Conservation (phyloP, 2,113 vertebrate species). For the Myrmecophaga tridactyla region DNA sequence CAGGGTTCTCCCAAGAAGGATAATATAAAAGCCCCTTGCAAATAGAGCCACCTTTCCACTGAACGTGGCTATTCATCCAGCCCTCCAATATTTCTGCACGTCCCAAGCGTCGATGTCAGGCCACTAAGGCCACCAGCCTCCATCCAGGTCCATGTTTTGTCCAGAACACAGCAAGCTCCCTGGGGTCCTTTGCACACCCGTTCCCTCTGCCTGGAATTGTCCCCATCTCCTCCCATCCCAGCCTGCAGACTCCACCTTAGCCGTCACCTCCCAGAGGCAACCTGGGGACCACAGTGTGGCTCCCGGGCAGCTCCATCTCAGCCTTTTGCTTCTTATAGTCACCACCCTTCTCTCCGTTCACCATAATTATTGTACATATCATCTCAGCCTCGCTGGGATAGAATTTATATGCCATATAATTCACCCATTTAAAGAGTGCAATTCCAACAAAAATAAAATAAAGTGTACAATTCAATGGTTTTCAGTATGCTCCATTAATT, state of each 20-base stretch:
- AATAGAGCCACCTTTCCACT: not conserved
- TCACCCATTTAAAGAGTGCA: no score
- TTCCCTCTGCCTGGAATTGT: not conserved
- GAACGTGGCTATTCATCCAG: not conserved
- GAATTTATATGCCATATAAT: not conserved
- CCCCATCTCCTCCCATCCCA: not conserved
- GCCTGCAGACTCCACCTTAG: not conserved
- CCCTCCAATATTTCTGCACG: not conserved
- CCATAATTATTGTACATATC: fast-evolving
- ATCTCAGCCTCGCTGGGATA: not conserved
- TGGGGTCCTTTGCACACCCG: fast-evolving
- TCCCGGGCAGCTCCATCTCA: not conserved
- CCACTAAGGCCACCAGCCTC: not conserved
- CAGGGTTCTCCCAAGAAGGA: not conserved
- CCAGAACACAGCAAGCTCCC: not conserved
- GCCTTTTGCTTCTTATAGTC: not conserved
- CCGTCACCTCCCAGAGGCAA: fast-evolving
- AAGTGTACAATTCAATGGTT: no score
- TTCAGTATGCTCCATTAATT: fast-evolving
- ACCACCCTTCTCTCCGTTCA: not conserved
- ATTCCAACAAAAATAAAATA: no score
- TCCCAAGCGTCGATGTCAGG: not conserved
- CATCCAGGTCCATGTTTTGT: not conserved
- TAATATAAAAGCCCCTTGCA: not conserved
- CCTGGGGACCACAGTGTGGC: fast-evolving